Evolutionary conservation across 1,140 invertebrate genomes (phyloP).

Genomic region (Himalopsyche phryganea): DNA sequence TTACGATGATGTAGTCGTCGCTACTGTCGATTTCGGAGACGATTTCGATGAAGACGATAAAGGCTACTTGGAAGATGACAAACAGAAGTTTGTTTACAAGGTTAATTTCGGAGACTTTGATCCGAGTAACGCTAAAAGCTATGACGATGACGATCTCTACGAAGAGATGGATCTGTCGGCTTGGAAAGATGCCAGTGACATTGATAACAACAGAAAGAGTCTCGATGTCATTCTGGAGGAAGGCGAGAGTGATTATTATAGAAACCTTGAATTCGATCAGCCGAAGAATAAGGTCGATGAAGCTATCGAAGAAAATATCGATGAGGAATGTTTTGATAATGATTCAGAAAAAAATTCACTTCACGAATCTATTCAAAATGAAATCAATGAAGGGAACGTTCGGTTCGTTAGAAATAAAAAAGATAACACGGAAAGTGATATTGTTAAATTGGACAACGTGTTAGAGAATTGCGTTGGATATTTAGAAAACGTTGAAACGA

Average conservation of each 20-base stretch:
- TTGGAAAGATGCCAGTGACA: constrained; percentile 32
- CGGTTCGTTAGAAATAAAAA: constrained; percentile 27
- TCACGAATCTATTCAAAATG: constrained; percentile 16
- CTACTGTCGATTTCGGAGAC: constrained; percentile 37
- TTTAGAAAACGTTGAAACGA: constrained; percentile 34
- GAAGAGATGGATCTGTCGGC: constrained; percentile 44
- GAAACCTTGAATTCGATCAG: constrained; percentile 23
- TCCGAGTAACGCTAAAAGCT: constrained; percentile 29
- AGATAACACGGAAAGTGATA: constrained; percentile 2
- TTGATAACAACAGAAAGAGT: constrained; percentile 22
- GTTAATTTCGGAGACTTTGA: constrained; percentile 30
- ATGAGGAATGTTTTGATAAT: constrained; percentile 7
- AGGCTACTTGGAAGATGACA: constrained; percentile 5
- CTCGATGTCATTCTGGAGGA: constrained; percentile 51
- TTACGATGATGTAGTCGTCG: constrained; percentile 1
- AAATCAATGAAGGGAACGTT: constrained; percentile 24
- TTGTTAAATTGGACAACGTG: not conserved
- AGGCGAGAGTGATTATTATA: constrained; percentile 49
- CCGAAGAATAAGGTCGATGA: constrained; percentile 4
- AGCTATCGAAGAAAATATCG: constrained; percentile 1
- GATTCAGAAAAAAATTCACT: not conserved
- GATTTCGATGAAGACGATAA: constrained; percentile 19
- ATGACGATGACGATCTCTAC: constrained; percentile 48
- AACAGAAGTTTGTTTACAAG: constrained; percentile 26
- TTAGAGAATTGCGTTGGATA: constrained; percentile 41